Base-by-base conservation (phyloP, 2,797 vertebrate genomes). In the Peromyscus aztecus region DNA sequence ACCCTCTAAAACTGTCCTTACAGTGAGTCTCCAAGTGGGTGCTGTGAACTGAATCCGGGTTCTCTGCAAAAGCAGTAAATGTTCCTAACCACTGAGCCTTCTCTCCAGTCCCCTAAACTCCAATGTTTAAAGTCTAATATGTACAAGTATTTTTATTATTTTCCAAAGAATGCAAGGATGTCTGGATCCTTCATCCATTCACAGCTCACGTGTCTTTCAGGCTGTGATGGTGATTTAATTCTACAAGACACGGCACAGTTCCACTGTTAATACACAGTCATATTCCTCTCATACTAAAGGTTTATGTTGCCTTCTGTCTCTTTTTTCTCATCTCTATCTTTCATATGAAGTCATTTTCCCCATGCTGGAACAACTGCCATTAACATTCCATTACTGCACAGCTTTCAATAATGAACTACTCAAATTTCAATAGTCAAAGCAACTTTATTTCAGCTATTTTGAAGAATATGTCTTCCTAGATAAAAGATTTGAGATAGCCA, bases 371-470 rank as follows among this genome's bases (percentile, higher is more conserved):
- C 37, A 90, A 40, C 55, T 40, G 14, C 29, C 24, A 49, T 55
- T 81, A 73, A 43, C 43, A 57, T 61, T 92, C 29, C 75, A 67
- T 89, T 34, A 67, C 4, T 83, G 29, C 4, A 78, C 11, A 55
- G 80, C 23, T 78, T 87, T 11, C 46, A 84, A 13, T 43, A 52
- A 78, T n/a, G 4, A 52, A 75, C 46, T 55, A 87, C 46, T 93
- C 37, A 83, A 61, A 95, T 59, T 67, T 88, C 37, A 78, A 59
- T 84, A 27, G 78, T 46, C 46, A 77, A 91, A 40, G 65, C 52
- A 90, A 65, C 31, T 69, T 75, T 87, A 90, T 37, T 96, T 91
- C 23, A 61, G 19, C 78, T 37, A 73, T 76, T 90, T 89, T 91
- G 8, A 75, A 87, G 17, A 34, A 29, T 46, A 46, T 46, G 29